Evolutionary conservation across 2,797 vertebrate genomes (phyloP).

Genomic region (Brachyalestes nurse): DNA sequence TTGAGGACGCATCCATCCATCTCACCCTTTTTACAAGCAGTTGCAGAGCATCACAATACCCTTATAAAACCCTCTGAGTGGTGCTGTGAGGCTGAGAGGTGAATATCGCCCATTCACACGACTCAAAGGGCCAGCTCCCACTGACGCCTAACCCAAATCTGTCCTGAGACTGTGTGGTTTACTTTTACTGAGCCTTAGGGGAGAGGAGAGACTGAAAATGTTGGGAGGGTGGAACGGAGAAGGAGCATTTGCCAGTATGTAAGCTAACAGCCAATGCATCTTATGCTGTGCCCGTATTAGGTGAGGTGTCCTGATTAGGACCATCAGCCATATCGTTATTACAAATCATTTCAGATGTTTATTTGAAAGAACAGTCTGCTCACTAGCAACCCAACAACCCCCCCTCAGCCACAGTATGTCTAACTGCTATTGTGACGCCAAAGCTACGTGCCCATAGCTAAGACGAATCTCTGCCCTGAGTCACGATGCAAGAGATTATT

Average conservation of each 20-base stretch:
- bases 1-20: slow-evolving; percentile 61
- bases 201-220: background rate
- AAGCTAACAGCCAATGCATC: background rate
- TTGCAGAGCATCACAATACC: slow-evolving; percentile 43
- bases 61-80: slow-evolving; percentile 28
- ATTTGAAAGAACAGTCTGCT: background rate
- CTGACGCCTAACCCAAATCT: background rate
- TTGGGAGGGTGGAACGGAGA: slow-evolving; percentile 42
- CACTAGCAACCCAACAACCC: slow-evolving; percentile 25
- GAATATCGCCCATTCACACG: slow-evolving; percentile 19
- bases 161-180: background rate
- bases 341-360: slow-evolving; percentile 30
- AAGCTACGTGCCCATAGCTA: slow-evolving; percentile 1
- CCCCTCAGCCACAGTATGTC: background rate
- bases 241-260: background rate
- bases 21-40: slow-evolving; percentile 32
- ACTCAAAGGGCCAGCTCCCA: slow-evolving; percentile 2
- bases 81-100: slow-evolving; percentile 17
- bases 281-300: slow-evolving; percentile 3
- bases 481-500: slow-evolving; percentile 38
- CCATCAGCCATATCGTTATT: background rate
- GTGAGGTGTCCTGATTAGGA: slow-evolving; percentile 12
- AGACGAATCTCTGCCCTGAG: slow-evolving; percentile 21
- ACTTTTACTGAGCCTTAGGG: background rate
- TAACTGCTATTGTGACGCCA: background rate